phyloP scores from a whole-genome alignment of 2,888 invertebrate genomes.

The Stenotaenia linearis region DNA sequence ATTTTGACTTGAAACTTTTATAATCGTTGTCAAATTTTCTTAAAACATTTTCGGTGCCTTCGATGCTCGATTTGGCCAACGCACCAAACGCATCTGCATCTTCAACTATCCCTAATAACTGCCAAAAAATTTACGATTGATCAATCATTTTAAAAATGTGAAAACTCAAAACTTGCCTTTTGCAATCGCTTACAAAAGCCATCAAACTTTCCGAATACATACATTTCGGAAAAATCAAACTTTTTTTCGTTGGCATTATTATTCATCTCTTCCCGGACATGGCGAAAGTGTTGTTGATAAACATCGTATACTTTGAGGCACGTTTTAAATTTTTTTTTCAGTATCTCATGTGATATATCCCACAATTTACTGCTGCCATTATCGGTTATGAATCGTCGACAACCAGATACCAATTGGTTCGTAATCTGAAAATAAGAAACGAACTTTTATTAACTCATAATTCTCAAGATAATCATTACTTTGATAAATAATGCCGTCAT shows the following conservation, averaged over 20 bases:
- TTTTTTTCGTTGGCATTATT: slow-evolving; percentile 63
- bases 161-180: no score
- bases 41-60: slow-evolving; percentile 70
- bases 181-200: slow-evolving; percentile 68
- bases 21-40: slow-evolving; percentile 62
- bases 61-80: slow-evolving; percentile 67
- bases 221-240: slow-evolving; percentile 80
- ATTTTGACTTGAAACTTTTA: slow-evolving; percentile 61
- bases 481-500: no score
- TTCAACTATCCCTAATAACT: slow-evolving; percentile 70
- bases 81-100: slow-evolving; percentile 67
- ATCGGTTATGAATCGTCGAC: background rate
- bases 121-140: slow-evolving; percentile 36
- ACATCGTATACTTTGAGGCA: slow-evolving; percentile 53
- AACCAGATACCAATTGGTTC: slow-evolving; percentile 27
- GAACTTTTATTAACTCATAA: background rate
- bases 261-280: slow-evolving; percentile 64
- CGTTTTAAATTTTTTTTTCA: slow-evolving; percentile 55
- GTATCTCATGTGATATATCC: background rate
- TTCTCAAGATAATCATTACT: no score
- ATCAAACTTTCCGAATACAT: slow-evolving; percentile 81
- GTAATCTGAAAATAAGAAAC: background rate
- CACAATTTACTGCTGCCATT: background rate
- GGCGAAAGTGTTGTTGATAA: slow-evolving; percentile 56
- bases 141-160: background rate